Conservation (phyloP, 92 coral and sea anemone genomes). For the Porites cylindrica region DNA sequence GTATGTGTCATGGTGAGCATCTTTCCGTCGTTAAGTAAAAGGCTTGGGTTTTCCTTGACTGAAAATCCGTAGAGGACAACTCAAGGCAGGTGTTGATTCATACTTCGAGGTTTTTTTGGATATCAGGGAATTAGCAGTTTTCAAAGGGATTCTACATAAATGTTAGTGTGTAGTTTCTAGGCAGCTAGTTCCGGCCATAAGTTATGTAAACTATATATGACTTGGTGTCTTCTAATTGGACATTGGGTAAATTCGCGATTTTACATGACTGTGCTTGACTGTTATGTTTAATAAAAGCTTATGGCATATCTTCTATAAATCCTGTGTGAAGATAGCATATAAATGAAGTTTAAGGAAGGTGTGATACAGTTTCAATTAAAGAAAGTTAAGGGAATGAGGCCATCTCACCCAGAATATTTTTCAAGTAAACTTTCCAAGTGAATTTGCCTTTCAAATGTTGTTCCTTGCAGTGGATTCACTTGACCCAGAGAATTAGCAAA, state of each 20-base stretch:
- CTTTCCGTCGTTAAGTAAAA: too few relatives aligned
- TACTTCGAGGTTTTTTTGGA: not conserved
- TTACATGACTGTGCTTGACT: not conserved
- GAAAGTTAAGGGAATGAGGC: not conserved
- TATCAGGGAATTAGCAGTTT: not conserved
- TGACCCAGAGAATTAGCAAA: too few relatives aligned
- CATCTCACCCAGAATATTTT: not conserved
- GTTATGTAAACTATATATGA: not conserved
- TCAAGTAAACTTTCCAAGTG: not conserved
- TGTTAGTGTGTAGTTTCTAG: not conserved
- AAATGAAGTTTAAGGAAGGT: not conserved
- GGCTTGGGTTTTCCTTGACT: too few relatives aligned
- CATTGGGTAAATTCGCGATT: not conserved
- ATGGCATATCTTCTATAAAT: not conserved
- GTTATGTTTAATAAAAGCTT: not conserved
- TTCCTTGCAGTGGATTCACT: too few relatives aligned
- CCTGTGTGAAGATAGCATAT: not conserved
- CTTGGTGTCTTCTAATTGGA: conserved; percentile 37
- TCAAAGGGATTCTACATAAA: not conserved
- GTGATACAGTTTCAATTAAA: not conserved
- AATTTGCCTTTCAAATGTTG: not conserved
- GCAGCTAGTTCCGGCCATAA: not conserved
- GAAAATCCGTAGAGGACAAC: not conserved
- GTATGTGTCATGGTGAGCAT: too few relatives aligned
- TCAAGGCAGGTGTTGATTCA: not conserved